Conservation (phyloP, 2,797 vertebrate species). For the Hypotaenidia philippensis region DNA sequence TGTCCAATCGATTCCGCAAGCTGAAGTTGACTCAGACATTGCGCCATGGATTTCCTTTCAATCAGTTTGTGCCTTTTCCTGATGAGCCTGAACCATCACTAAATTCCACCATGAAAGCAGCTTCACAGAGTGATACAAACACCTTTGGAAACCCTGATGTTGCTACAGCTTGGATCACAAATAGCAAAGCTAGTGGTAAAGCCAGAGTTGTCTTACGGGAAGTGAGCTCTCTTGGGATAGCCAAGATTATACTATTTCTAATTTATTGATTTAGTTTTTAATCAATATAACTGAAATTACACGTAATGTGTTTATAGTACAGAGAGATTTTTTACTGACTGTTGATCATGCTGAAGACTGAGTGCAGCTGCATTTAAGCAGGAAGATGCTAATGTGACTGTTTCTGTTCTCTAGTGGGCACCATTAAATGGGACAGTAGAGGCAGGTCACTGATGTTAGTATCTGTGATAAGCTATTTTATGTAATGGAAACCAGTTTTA, state of each 20-base stretch:
- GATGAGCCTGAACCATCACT: conserved; percentile 84
- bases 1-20: conserved; percentile 97
- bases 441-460: neutral
- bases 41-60: conserved; percentile 90
- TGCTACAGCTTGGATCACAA: conserved; percentile 77
- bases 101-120: conserved; percentile 90
- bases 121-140: conserved; percentile 69
- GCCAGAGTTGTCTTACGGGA: neutral
- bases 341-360: neutral
- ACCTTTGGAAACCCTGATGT: conserved; percentile 74
- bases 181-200: conserved; percentile 86
- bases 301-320: fast-evolving
- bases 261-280: neutral
- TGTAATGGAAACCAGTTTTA: neutral
- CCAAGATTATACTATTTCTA: neutral
- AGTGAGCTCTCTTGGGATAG: neutral
- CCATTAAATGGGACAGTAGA: neutral
- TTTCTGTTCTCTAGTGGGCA: neutral
- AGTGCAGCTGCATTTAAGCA: neutral
- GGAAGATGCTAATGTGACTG: neutral
- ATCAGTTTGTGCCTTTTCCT: conserved; percentile 89
- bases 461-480: neutral
- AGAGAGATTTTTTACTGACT: neutral
- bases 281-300: neutral
- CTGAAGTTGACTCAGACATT: conserved; percentile 96